phyloP scores from a whole-genome alignment of 1,140 invertebrate species.

The Neelides sp. region DNA sequence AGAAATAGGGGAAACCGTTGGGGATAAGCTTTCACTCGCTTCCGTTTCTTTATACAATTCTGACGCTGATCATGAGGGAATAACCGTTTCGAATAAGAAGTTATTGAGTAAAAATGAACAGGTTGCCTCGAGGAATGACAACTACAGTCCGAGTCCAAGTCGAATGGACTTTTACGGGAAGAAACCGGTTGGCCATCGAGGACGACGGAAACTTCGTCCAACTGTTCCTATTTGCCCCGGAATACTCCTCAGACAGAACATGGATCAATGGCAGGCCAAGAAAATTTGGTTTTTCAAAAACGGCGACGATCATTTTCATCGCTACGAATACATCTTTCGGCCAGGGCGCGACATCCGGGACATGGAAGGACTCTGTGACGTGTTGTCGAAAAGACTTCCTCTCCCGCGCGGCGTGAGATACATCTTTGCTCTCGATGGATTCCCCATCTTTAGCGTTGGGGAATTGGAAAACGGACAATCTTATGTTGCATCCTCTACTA shows the following conservation, averaged over 20 bases:
- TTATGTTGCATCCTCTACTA: constrained; percentile 81
- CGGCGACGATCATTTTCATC: constrained; percentile 81
- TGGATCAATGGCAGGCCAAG: constrained; percentile 59
- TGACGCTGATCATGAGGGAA: too few relatives aligned
- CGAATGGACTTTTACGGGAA: not conserved
- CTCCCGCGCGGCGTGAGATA: constrained; percentile 70
- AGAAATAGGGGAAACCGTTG: too few relatives aligned
- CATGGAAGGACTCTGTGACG: constrained; percentile 70
- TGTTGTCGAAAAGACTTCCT: constrained; percentile 62
- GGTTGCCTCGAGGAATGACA: not conserved
- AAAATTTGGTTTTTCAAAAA: constrained; percentile 83
- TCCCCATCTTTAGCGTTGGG: constrained; percentile 64
- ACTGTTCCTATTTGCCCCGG: constrained; percentile 9
- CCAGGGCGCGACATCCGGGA: constrained; percentile 73
- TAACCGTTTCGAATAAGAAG: too few relatives aligned
- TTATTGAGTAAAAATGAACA: constrained; percentile 3
- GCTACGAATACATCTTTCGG: constrained; percentile 75
- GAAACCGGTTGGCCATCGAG: not conserved
- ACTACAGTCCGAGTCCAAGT: not conserved
- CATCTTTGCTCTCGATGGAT: constrained; percentile 80
- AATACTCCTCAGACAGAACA: constrained; percentile 22
- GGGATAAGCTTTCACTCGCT: too few relatives aligned
- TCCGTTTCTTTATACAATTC: too few relatives aligned
- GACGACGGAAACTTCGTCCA: not conserved
- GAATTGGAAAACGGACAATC: constrained; percentile 78